Base-by-base conservation (phyloP, 2,888 invertebrate genomes). In the Didymodactylos carnosus region DNA sequence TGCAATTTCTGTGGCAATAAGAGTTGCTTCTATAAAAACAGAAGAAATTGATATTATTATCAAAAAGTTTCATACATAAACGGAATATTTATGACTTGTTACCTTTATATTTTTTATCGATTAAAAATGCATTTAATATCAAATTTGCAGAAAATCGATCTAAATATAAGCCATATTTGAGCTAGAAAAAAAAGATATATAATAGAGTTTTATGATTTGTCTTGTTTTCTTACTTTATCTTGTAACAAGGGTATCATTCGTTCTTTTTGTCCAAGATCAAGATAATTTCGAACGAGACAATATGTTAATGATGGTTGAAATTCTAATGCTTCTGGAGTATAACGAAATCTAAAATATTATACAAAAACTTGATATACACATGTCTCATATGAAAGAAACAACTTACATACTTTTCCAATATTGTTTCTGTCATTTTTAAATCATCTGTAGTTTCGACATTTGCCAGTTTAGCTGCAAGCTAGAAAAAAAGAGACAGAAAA, bases 191-290 rank as follows among this genome's bases (percentile, higher is more conserved):
- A n/a, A n/a, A n/a, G n/a, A n/a, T n/a, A 5, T 6, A 43, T 7
- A 25, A 25, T 49, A 10, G 19, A 43, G n/a, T 8, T 49, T 49
- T 23, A 49, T 49, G 7, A 6, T 19, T 4, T 23, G 46, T 8
- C n/a, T 8, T 49, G 19, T 49, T 4, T 23, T 8, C n/a, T 19
- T 10, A 62, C 62, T 19, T 62, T 62, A 35, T 62, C 62, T 1
- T n/a, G 19, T 62, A 62, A 35, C 29, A 62, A 35, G 10, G 62
- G 62, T 35, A 62, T 35, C 35, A 62, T n/a, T 35, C 62, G 62
- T 62, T 62, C 62, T 62, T 62, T 62, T 62, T 62, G 62, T 11
- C 62, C 62, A 62, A 62, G 62, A 62, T 62, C 62, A n/a, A 62
- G 62, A 62, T 62, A 62, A 62, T 62, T 62, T 27, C 62, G 62